Evolutionary conservation across 2,113 vertebrate species (phyloP), one percentile per base, ranked within the genome.

Genomic region (Cyanoderma ruficeps): DNA sequence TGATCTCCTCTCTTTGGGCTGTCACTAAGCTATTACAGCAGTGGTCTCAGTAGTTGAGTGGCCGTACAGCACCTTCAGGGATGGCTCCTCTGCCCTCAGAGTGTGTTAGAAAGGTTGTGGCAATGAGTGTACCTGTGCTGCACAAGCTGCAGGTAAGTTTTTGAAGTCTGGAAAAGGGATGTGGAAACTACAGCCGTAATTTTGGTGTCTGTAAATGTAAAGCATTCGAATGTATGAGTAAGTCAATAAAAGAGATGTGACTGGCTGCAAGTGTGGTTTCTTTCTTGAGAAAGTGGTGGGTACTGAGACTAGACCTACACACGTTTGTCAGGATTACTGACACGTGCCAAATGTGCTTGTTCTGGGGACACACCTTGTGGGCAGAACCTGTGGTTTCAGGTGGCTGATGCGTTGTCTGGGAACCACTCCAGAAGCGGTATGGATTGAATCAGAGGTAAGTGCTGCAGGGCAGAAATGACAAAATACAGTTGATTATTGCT

Each of bases 221-320:
- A 80, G 31, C 9, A 14, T 67, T 81, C 0, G 8, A 6, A 55
- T 96, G 72, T 84, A 74, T 79, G 10, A 31, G 15, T 30, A 53
- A 87, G 25, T 53, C 11, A 97, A 96, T 97, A 97, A 97, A 97
- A 97, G 64, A 94, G 27, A 83, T 1, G 0, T 30, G 1, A 23
- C 15, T 25, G 10, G 39, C 31, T 92, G 44, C 25, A 57, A 13
- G 78, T 75, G 91, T 96, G 3, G 2, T 15, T 78, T 70, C 30
- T 93, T 93, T 55, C 20, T 92, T 93, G 17, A 9, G 41, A 76
- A 50, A 21, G 18, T 53, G 6, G 42, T 90, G 53, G 9, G 42
- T 15, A 42, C 22, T 20, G 22, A 35, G 31, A 30, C 8, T 7
- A 9, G 20, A 22, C 4, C 17, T 33, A 6, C 1, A 2, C 0